Evolutionary conservation across 2,888 invertebrate genomes (phyloP).

Genomic region (Drosophila pegasa): DNA sequence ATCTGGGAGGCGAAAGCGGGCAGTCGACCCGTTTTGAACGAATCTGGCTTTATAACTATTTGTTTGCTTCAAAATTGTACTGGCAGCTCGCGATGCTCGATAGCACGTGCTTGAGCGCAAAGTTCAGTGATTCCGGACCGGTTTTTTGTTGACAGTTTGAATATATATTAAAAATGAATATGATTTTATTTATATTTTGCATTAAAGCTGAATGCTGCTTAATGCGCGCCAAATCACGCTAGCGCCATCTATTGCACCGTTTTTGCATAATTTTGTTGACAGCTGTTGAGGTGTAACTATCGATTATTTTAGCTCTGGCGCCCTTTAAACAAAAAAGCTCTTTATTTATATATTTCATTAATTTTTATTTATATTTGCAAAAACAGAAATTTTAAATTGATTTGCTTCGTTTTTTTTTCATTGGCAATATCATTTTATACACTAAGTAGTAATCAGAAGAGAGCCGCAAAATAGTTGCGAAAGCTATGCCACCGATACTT

Average conservation of each 20-base stretch:
- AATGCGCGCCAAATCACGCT: slow-evolving; percentile 15
- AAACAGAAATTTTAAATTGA: neutral
- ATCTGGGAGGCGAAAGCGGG: slow-evolving; percentile 36
- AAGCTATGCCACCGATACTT: neutral
- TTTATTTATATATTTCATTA: neutral
- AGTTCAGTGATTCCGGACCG: slow-evolving; percentile 33
- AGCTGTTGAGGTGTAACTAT: neutral
- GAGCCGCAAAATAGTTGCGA: neutral
- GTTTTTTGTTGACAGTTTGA: slow-evolving; percentile 26
- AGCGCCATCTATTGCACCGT: slow-evolving; percentile 30
- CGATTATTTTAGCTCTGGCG: neutral
- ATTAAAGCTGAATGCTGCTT: neutral
- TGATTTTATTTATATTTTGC: slow-evolving; percentile 6
- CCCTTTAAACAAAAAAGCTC: neutral
- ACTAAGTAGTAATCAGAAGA: neutral
- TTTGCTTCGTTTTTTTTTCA: neutral
- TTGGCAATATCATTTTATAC: no score
- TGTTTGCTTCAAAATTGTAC: slow-evolving; percentile 10
- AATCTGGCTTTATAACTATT: slow-evolving; percentile 12
- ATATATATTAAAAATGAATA: neutral
- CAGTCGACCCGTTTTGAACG: slow-evolving; percentile 32
- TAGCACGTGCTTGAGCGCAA: slow-evolving; percentile 21
- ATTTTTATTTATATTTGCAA: no score
- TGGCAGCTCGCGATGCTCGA: slow-evolving; percentile 19
- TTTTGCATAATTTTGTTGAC: neutral